Percentiles rank a stretch among this genome's conserved stretches.
These are phyloP conservation scores for Lutraria rhynchaena DNA, from an alignment of 1,140 invertebrate species.

Conservation along the genomic window DNA sequence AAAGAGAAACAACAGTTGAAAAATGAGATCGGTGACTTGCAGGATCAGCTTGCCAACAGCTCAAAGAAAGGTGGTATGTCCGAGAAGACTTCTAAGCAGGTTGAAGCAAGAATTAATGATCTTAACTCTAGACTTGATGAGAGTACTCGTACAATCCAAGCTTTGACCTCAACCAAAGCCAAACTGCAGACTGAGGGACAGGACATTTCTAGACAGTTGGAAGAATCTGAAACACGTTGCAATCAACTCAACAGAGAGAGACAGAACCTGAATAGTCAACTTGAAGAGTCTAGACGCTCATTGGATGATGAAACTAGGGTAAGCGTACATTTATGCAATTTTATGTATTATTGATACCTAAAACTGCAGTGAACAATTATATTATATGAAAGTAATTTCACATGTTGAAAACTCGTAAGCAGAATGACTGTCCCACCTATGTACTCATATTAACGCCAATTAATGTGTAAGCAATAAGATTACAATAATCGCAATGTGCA, in stretches of 20 bases:
- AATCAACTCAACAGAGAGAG: conserved; percentile 98
- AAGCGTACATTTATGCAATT: conserved; percentile 56
- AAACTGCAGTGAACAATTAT: no score
- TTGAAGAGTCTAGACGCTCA: conserved; percentile 98
- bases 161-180: conserved; percentile 73
- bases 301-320: conserved; percentile 97
- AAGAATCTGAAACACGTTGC: conserved; percentile 98
- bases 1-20: conserved; percentile 96
- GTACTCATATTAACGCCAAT: no score
- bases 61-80: conserved; percentile 96
- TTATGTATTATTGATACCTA: no score
- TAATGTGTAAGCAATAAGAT: no score
- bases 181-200: conserved; percentile 92
- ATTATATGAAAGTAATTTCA: no score
- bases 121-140: conserved; percentile 95
- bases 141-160: conserved; percentile 72
- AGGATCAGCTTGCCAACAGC: conserved; percentile 90
- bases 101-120: conserved; percentile 97
- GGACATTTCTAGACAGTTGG: conserved; percentile 92
- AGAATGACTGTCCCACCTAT: no score
- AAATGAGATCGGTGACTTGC: conserved; percentile 96
- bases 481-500: no score
- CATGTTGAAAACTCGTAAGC: no score
- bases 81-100: conserved; percentile 98
- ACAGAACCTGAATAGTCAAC: conserved; percentile 94